Conservation (phyloP, 2,113 vertebrate species). For the Aplodontia rufa region DNA sequence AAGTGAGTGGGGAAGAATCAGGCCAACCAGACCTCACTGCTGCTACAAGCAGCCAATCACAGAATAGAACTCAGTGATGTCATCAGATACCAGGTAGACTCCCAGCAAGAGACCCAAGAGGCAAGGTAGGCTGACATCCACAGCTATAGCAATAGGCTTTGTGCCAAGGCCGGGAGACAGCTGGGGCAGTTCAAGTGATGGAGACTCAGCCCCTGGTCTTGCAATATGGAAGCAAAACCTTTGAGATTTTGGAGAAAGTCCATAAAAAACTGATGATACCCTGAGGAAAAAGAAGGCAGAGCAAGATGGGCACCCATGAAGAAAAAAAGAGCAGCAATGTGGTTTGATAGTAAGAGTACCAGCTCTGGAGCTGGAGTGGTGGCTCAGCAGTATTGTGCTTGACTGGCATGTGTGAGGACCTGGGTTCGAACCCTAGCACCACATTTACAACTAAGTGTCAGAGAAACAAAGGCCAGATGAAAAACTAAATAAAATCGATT, state of each 20-base stretch:
- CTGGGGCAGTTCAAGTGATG: neutral
- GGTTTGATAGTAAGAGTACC: neutral
- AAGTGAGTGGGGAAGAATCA: neutral
- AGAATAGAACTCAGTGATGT: neutral
- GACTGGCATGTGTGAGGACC: too few relatives aligned
- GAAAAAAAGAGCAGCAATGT: neutral
- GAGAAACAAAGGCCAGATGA: too few relatives aligned
- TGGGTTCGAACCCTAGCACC: too few relatives aligned
- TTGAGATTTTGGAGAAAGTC: neutral
- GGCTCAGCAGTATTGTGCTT: too few relatives aligned
- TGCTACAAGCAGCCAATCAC: constrained; percentile 18
- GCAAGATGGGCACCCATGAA: neutral
- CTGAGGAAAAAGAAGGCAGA: neutral
- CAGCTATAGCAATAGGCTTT: neutral
- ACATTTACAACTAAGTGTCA: too few relatives aligned
- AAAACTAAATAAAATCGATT: too few relatives aligned
- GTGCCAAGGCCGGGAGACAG: neutral
- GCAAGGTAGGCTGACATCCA: neutral
- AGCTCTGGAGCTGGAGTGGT: too few relatives aligned
- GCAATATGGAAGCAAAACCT: constrained; percentile 18
- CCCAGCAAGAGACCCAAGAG: neutral
- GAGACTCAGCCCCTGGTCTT: neutral
- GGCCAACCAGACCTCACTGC: neutral
- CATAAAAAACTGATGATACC: neutral
- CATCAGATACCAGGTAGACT: constrained; percentile 35